Evolutionary conservation across 2,113 vertebrate species (phyloP).

Genomic region (Sterrhoptilus dennistouni): DNA sequence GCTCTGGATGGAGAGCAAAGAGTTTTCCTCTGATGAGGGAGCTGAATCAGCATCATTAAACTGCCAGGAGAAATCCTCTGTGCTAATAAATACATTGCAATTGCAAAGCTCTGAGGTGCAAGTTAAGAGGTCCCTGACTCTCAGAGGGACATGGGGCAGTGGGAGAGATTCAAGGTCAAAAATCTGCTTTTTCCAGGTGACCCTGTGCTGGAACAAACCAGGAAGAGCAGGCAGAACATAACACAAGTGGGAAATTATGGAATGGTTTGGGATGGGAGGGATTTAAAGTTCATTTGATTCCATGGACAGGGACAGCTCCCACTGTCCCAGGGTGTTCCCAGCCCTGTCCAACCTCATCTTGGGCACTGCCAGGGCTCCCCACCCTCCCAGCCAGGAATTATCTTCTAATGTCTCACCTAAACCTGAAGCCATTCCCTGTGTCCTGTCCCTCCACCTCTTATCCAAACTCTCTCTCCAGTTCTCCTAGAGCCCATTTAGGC

Average conservation of each 20-base stretch:
- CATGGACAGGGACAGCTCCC: neutral
- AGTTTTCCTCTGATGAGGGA: neutral
- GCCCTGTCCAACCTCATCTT: neutral
- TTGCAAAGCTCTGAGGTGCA: neutral
- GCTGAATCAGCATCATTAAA: neutral
- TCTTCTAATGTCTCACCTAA: neutral
- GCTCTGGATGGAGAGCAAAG: neutral
- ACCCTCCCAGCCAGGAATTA: fast-evolving
- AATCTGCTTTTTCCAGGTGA: neutral
- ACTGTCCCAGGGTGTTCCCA: neutral
- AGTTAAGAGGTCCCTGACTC: fast-evolving
- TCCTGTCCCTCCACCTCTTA: neutral
- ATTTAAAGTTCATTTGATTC: neutral
- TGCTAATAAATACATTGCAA: fast-evolving
- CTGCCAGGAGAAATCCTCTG: neutral
- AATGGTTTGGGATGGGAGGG: neutral
- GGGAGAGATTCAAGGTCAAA: neutral
- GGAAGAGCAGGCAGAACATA: neutral
- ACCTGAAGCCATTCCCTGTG: neutral
- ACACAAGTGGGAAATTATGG: fast-evolving
- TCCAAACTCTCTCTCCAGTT: neutral
- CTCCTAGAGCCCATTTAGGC: neutral
- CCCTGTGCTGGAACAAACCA: neutral
- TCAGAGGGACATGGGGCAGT: fast-evolving
- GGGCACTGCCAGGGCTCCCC: neutral